phyloP scores from a whole-genome alignment of 2,113 vertebrate species.

The Callipepla squamata region DNA sequence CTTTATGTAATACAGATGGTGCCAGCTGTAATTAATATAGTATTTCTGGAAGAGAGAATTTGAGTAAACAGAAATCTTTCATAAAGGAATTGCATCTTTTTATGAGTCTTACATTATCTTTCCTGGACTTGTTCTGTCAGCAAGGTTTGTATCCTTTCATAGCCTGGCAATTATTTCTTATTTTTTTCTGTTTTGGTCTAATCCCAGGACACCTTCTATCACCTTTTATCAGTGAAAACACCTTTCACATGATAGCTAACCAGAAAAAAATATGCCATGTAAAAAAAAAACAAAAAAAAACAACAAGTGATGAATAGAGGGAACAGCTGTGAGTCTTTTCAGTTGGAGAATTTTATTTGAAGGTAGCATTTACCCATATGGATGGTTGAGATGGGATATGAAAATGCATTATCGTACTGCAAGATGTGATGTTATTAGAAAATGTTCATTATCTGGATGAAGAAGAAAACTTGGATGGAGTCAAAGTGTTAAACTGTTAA shows the following conservation, averaged over 20 bases:
- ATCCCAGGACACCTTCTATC: slow-evolving; percentile 30
- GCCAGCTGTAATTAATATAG: neutral
- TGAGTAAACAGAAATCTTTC: slow-evolving; percentile 3
- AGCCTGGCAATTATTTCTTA: slow-evolving; percentile 11
- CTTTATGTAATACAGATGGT: neutral
- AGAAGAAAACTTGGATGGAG: neutral
- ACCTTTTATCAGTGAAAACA: slow-evolving; percentile 30
- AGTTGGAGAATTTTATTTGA: slow-evolving; percentile 49
- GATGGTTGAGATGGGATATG: slow-evolving; percentile 35
- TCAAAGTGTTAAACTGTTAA: slow-evolving; percentile 2
- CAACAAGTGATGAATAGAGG: slow-evolving; percentile 2
- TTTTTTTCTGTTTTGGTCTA: neutral
- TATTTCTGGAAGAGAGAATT: neutral
- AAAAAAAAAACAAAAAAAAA: slow-evolving; percentile 41
- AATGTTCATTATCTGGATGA: slow-evolving; percentile 6
- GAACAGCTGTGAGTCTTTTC: slow-evolving; percentile 55
- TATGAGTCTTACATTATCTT: neutral
- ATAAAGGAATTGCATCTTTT: neutral
- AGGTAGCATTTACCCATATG: slow-evolving; percentile 6
- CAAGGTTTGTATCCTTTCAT: neutral
- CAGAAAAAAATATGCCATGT: neutral
- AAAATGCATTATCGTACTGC: slow-evolving; percentile 1
- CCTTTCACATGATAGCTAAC: neutral
- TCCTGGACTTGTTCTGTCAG: neutral
- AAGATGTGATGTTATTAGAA: neutral